Evolutionary conservation across 1,140 invertebrate genomes (phyloP).

Genomic region (Zaprionus capensis): DNA sequence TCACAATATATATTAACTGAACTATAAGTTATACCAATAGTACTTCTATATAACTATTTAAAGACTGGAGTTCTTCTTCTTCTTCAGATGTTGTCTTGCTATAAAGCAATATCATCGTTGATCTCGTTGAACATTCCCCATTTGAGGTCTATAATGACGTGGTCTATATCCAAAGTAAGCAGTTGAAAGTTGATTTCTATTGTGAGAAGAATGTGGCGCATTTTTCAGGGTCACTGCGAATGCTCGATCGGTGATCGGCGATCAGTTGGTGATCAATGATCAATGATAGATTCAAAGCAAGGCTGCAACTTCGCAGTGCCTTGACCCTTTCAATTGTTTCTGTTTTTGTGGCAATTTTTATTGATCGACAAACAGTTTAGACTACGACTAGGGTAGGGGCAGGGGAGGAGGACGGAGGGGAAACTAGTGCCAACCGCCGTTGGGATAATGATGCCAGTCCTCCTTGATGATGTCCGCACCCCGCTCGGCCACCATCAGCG

Average conservation of each 20-base stretch:
- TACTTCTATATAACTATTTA: neutral
- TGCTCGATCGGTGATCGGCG: neutral
- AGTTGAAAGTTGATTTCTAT: slow-evolving; percentile 3
- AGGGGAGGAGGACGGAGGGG: neutral
- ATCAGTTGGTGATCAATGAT: neutral
- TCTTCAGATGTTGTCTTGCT: neutral
- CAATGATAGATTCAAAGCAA: neutral
- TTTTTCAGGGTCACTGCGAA: neutral
- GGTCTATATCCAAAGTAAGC: neutral
- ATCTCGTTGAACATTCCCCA: neutral
- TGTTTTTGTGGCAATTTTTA: neutral
- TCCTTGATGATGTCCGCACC: slow-evolving; percentile 88
- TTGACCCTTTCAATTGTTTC: neutral
- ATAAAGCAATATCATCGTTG: neutral
- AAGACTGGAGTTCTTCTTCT: neutral
- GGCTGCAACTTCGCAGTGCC: neutral
- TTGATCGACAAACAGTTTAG: neutral
- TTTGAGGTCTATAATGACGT: neutral
- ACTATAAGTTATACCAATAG: too few relatives aligned
- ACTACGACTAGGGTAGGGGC: neutral
- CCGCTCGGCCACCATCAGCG: slow-evolving; percentile 89
- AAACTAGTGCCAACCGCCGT: slow-evolving; percentile 57
- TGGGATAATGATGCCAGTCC: slow-evolving; percentile 82
- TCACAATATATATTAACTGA: too few relatives aligned
- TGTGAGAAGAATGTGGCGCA: neutral